Base-by-base conservation (phyloP, 2,797 vertebrate genomes). In the Loris lydekkerianus region DNA sequence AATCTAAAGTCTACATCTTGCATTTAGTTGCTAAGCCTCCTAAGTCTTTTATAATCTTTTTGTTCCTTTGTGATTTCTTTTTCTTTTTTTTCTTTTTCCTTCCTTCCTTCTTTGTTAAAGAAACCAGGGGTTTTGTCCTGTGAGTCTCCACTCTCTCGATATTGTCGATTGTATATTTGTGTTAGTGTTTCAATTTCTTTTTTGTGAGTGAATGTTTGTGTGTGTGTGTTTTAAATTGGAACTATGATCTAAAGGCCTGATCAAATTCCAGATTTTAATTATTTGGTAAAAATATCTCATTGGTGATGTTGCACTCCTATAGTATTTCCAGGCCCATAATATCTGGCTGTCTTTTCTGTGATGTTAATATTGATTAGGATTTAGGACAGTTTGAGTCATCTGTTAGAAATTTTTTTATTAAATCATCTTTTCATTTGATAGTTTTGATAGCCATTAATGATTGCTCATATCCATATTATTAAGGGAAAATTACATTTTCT, bases 401-500 rank as follows among this genome's bases (percentile, higher is more conserved):
- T 43, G 8, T 65, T 86, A 60, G 49, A 49, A 56, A 31, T 61
- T 63, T 10, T 53, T 34, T 34, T 46, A 0, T 7, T 31, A 1
- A 13, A 46, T 86, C 58, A 80, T 37, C 20, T 89, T 93, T 84
- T 46, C 31, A 69, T 53, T 9, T 84, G 85, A 43, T 40, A 21
- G n/a, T 89, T 86, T 86, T 84, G 9, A 40, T 9, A 93, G 40
- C 20, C 61, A 53, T 3, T 61, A 31, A 58, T 27, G 3, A 90
- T 43, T 82, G 53, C 25, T 21, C 40, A 82, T 56, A 53, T 43
- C 31, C 49, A 34, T 60, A 69, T 49, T 90, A 81, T 61, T 81
- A 82, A 73, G 73, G 65, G 46, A 78, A 89, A 96, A 53, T 56
- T 49, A 46, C 63, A 72, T 65, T 77, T 82, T 77, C 21, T 20